Evolutionary conservation across 2,113 vertebrate genomes (phyloP).

Genomic region (Falcunculus frontatus): DNA sequence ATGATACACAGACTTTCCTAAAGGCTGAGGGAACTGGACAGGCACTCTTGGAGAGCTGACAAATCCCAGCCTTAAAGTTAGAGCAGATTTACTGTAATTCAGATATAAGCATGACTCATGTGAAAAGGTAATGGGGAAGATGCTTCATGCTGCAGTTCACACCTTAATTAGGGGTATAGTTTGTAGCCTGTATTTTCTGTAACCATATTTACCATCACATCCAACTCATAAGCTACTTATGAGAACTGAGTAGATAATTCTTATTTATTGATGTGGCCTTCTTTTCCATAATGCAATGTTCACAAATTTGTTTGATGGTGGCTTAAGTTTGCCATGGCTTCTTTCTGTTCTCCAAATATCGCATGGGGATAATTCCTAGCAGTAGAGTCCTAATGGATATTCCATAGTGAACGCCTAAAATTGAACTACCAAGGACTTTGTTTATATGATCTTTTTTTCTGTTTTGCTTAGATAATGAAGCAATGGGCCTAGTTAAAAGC

Average conservation of each 20-base stretch:
- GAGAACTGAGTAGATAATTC: neutral
- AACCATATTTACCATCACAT: neutral
- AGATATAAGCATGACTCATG: neutral
- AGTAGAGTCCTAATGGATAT: neutral
- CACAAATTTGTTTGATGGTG: neutral
- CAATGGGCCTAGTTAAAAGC: neutral
- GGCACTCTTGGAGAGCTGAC: neutral
- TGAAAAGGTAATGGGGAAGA: neutral
- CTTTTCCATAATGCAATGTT: neutral
- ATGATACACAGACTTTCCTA: neutral
- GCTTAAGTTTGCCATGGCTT: neutral
- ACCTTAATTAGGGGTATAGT: neutral
- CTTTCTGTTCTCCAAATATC: neutral
- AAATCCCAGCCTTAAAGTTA: neutral
- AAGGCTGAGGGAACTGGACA: neutral
- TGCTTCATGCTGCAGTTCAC: neutral
- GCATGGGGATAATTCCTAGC: neutral
- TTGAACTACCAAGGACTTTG: neutral
- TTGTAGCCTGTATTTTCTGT: neutral
- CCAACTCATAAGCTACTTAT: neutral
- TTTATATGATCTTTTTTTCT: neutral
- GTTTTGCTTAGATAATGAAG: neutral
- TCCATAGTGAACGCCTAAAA: neutral
- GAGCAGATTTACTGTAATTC: neutral
- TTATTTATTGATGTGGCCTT: neutral